These are phyloP conservation scores for Aphidius colemani DNA, from an alignment of 2,888 invertebrate species.

Conservation along the genomic window DNA sequence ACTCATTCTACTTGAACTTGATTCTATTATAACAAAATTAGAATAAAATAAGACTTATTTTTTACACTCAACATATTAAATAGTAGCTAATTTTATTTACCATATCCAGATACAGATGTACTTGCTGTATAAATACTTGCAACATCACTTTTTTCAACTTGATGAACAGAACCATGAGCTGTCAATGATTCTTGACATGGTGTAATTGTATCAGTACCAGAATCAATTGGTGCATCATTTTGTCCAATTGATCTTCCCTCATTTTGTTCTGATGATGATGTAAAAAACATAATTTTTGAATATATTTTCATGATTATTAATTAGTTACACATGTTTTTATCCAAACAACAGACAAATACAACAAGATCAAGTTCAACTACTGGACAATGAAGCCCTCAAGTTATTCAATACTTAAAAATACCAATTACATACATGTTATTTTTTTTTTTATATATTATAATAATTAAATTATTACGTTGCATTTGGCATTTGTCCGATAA, in stretches of 20 bases:
- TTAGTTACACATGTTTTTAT: not conserved
- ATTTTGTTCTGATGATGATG: conserved; percentile 28
- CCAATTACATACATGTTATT: conserved; percentile 4
- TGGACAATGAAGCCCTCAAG: conserved; percentile 33
- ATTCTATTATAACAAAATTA: too few species aligned
- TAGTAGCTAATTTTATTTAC: conserved; percentile 38
- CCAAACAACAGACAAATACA: not conserved
- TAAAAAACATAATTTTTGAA: conserved; percentile 1
- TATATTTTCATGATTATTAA: conserved; percentile 25
- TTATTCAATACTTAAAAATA: conserved; percentile 35
- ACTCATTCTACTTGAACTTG: conserved; percentile 55
- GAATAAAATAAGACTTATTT: too few species aligned
- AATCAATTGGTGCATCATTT: conserved; percentile 49
- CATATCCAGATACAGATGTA: conserved; percentile 56
- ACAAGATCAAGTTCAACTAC: conserved; percentile 9
- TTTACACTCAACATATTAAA: not conserved
- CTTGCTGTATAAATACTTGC: conserved; percentile 56
- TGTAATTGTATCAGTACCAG: conserved; percentile 43
- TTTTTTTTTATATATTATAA: conserved; percentile 22
- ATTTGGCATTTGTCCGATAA: conserved; percentile 30
- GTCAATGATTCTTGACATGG: conserved; percentile 49
- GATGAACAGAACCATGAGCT: conserved; percentile 48
- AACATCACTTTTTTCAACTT: conserved; percentile 54
- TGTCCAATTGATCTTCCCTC: conserved; percentile 47
- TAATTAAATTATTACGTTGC: conserved; percentile 35